Evolutionary conservation across 1,140 invertebrate species (phyloP).

Genomic region (Drosophila virilis): DNA sequence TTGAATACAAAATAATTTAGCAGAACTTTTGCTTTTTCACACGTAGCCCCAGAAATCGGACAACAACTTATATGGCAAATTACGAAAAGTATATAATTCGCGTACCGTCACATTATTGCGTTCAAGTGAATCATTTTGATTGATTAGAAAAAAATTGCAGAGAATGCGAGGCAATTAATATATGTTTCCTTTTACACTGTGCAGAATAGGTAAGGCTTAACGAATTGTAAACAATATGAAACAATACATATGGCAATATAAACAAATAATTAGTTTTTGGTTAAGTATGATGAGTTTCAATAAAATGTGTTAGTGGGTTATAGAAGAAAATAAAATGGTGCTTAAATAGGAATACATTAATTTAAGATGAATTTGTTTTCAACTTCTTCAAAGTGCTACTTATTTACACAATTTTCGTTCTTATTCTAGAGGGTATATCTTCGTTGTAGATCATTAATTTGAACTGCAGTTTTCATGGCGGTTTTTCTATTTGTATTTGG

Average conservation of each 20-base stretch:
- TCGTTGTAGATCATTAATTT: not conserved
- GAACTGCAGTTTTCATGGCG: not conserved
- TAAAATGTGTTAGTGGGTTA: too few species aligned
- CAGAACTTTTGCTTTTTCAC: slow-evolving; percentile 35
- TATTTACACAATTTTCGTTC: too few species aligned
- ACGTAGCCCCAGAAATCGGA: slow-evolving; percentile 24
- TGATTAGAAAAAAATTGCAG: slow-evolving; percentile 50
- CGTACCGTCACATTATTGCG: slow-evolving; percentile 21
- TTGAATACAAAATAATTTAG: slow-evolving; percentile 8
- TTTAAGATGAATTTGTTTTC: not conserved
- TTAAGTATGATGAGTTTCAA: too few species aligned
- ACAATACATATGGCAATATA: not conserved
- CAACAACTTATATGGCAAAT: slow-evolving; percentile 7
- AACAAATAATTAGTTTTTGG: not conserved
- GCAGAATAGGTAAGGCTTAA: not conserved
- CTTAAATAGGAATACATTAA: not conserved
- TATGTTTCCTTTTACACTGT: slow-evolving; percentile 1
- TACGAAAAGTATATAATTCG: not conserved
- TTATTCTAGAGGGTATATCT: slow-evolving; percentile 6
- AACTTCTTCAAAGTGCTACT: too few species aligned
- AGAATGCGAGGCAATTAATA: not conserved
- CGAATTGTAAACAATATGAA: not conserved
- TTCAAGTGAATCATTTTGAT: slow-evolving; percentile 42
- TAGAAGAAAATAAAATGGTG: not conserved
- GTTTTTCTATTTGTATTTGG: slow-evolving; percentile 53